Evolutionary conservation across 2,113 vertebrate species (phyloP).

Genomic region (Oriolus oriolus): DNA sequence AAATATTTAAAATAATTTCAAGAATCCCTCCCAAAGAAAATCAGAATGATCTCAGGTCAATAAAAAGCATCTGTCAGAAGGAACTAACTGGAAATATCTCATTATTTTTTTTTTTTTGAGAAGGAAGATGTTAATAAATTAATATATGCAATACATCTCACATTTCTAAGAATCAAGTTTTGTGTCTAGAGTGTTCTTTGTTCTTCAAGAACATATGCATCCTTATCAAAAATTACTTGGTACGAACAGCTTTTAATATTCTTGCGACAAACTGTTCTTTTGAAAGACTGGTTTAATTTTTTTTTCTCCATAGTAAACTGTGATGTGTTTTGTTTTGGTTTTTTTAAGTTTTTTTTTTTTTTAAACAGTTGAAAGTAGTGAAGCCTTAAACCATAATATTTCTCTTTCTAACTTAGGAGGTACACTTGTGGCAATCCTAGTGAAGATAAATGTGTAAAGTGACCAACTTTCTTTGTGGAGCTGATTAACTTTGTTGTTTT

Average conservation of each 20-base stretch:
- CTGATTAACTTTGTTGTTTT: constrained; percentile 69
- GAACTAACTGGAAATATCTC: background rate
- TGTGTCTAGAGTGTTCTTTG: background rate
- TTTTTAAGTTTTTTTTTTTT: background rate
- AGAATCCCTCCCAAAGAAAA: background rate
- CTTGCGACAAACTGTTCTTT: constrained; percentile 10
- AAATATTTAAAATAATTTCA: background rate
- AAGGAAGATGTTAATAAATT: background rate
- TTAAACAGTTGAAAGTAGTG: constrained; percentile 39
- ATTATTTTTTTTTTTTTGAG: background rate
- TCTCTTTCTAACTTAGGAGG: constrained; percentile 65
- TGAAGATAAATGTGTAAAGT: constrained; percentile 68
- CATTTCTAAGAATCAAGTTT: background rate
- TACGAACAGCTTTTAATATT: background rate
- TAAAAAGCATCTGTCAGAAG: background rate
- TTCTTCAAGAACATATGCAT: background rate
- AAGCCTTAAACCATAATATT: constrained; percentile 55
- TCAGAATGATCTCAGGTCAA: background rate
- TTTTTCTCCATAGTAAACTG: background rate
- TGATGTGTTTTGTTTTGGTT: background rate
- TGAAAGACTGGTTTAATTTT: background rate
- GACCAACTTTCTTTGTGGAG: constrained; percentile 67
- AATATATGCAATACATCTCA: background rate
- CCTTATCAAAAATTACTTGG: background rate
- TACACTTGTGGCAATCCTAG: constrained; percentile 68